Evolutionary conservation across 1,140 invertebrate genomes (phyloP).

Genomic region (Hetaerina americana): DNA sequence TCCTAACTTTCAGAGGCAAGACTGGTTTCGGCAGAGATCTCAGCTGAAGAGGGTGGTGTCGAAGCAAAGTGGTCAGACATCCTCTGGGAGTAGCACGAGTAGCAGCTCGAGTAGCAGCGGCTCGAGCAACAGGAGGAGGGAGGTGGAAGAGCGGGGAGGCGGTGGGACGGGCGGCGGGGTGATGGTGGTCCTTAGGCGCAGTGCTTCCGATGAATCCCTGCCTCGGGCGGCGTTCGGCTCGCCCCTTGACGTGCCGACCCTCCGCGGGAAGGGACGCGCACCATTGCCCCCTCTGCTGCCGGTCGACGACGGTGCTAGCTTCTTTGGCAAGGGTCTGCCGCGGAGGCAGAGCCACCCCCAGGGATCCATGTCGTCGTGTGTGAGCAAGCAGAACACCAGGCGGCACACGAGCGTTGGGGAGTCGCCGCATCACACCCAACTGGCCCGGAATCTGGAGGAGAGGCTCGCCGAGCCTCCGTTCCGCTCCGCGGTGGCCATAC

Average conservation of each 20-base stretch:
- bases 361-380: neutral
- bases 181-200: conserved; percentile 22
- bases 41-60: conserved; percentile 27
- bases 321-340: conserved; percentile 16
- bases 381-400: neutral
- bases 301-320: neutral
- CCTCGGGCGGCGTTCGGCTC: conserved; percentile 6
- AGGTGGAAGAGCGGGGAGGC: conserved; percentile 14
- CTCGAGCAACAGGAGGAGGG: conserved; percentile 6
- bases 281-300: neutral
- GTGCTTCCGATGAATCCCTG: conserved; percentile 32
- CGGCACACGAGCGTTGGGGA: neutral
- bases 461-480: no score
- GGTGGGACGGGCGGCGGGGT: conserved; percentile 22
- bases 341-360: neutral
- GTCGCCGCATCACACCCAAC: neutral
- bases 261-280: neutral
- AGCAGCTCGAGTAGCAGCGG: conserved; percentile 1
- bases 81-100: neutral
- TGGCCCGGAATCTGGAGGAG: no score
- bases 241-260: neutral
- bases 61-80: neutral
- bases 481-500: conserved; percentile 16
- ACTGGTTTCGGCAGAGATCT: conserved; percentile 37
- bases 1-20: conserved; percentile 42